phyloP scores from a whole-genome alignment of 2,797 vertebrate species.

The Sebastes trivittatus region DNA sequence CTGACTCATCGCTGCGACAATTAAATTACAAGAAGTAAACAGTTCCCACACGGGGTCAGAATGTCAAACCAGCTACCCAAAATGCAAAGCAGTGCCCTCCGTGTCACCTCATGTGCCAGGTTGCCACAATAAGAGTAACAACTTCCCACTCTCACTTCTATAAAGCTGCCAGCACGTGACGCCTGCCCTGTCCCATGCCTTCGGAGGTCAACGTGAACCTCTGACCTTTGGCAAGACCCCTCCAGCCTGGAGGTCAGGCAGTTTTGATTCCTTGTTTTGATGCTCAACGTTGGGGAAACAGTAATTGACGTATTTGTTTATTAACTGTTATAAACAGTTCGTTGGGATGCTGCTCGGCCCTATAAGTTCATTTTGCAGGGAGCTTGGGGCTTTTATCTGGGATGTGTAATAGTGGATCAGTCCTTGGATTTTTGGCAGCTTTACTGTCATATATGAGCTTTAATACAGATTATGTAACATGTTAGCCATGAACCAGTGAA shows the following conservation, averaged over 20 bases:
- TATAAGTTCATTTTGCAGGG: neutral
- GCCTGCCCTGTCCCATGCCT: constrained; percentile 41
- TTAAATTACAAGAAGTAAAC: neutral
- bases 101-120: constrained; percentile 72
- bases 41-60: constrained; percentile 30
- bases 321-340: neutral
- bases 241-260: constrained; percentile 33
- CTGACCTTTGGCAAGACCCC: constrained; percentile 42
- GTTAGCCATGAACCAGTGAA: neutral
- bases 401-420: neutral
- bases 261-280: constrained; percentile 73
- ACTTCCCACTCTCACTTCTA: constrained; percentile 89
- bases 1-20: neutral
- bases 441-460: neutral
- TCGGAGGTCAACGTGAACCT: constrained; percentile 72
- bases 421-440: neutral
- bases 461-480: constrained; percentile 8
- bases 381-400: neutral
- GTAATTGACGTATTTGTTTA: neutral
- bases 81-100: constrained; percentile 57
- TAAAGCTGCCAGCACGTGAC: constrained; percentile 77
- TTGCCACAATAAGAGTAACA: constrained; percentile 70
- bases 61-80: constrained; percentile 28
- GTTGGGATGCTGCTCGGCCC: neutral
- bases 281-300: neutral